Base-by-base conservation (phyloP, 2,888 invertebrate genomes). In the Perizoma flavofasciatum region DNA sequence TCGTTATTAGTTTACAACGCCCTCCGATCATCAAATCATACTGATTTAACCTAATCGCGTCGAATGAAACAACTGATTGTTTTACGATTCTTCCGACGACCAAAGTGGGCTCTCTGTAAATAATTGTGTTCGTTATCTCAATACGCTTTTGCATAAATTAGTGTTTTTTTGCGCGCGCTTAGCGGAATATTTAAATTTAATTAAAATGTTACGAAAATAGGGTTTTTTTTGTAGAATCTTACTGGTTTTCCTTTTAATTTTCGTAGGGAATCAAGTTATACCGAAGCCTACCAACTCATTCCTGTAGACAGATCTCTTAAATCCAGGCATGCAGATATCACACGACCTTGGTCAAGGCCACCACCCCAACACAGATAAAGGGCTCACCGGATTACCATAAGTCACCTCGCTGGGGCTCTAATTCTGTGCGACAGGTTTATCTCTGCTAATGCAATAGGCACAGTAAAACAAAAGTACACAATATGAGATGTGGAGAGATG, bases 261-360 rank as follows among this genome's bases (percentile, higher is more conserved):
- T 51, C 55, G 44, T 39, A 47, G 52, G 53, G n/a, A 5, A 22
- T 22, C 22, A 44, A 9, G 44, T 44, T 9, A 44, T 5, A 44
- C 48, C 39, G 7, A 41, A 55, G 35, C 6, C 5, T 35, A 5
- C 6, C 35, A n/a, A n/a, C n/a, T n/a, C n/a, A n/a, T n/a, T 35
- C 49, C 49, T 49, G 54, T 61, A 63, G 62, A 69, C 66, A 66
- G 55, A 65, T 49, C 45, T 61, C 6, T n/a, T n/a, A n/a, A n/a
- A n/a, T 67, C 67, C 54, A 64, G 63, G 59, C 54, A 65, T 68
- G 70, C 68, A 71, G 69, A 75, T 75, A 74, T 71, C 59, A 69
- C 66, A 58, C 59, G 65, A 68, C 67, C 58, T 65, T 69, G 72
- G 75, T 76, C 75, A 77, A 64, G 75, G 77, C 66, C 73, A 63